A percentile compares a stretch with the other conserved stretches of the same genome.
Conservation (phyloP, 2,113 vertebrate genomes). For the Ailuropoda melanoleuca region DNA sequence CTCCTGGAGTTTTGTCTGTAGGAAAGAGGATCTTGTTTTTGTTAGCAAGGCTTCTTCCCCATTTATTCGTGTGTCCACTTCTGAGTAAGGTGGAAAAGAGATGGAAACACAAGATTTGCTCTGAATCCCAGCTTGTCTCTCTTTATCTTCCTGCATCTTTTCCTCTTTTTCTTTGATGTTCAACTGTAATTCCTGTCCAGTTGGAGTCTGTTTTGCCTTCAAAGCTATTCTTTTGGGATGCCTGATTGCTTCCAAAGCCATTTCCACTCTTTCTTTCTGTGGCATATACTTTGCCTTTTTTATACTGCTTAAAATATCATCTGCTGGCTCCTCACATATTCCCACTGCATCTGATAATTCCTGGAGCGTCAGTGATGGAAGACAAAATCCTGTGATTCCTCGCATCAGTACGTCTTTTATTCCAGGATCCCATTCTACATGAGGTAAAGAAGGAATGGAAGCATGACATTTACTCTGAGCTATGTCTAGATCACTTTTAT, state of each 20-base stretch:
- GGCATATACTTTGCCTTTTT: neutral
- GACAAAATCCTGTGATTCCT: neutral
- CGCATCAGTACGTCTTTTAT: neutral
- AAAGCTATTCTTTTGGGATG: neutral
- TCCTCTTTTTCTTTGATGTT: neutral
- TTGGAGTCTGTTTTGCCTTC: neutral
- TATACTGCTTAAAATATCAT: conserved; percentile 1
- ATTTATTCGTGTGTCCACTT: neutral
- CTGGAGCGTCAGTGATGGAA: neutral
- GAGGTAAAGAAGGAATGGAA: neutral
- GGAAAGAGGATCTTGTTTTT: neutral
- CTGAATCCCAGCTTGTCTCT: neutral
- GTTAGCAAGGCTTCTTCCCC: neutral
- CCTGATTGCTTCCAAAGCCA: neutral
- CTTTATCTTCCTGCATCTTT: neutral
- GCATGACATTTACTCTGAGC: neutral
- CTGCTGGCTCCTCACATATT: neutral
- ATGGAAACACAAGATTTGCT: neutral
- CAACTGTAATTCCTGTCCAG: neutral
- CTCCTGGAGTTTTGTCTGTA: neutral
- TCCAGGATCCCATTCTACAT: neutral
- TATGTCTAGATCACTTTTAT: neutral
- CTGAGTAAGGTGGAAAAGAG: neutral
- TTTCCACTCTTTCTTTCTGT: neutral
- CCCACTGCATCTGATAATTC: neutral